Percentiles rank a stretch among this genome's conserved stretches.
Conservation (phyloP, 1,140 invertebrate species). For the Physella acuta region DNA sequence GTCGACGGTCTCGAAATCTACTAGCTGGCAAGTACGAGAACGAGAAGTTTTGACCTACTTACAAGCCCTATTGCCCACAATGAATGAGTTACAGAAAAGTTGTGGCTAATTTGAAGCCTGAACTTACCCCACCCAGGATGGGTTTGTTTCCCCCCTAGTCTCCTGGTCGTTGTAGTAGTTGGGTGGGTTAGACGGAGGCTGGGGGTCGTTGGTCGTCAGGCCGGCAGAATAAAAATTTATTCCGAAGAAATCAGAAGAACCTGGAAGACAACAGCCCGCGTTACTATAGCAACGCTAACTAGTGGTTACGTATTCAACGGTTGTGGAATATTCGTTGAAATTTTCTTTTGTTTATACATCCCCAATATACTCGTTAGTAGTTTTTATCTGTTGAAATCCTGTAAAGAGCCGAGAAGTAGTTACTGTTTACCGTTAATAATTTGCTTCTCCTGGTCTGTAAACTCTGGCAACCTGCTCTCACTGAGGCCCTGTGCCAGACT, state of each 20-base stretch:
- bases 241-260: slow-evolving; percentile 50
- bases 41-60: no score
- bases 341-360: no score
- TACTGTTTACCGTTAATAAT: slow-evolving; percentile 37
- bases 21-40: no score
- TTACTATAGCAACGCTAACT: no score
- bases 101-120: slow-evolving; percentile 40
- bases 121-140: slow-evolving; percentile 37
- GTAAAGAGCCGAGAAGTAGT: no score
- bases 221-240: slow-evolving; percentile 53
- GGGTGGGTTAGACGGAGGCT: slow-evolving; percentile 28
- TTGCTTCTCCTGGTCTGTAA: slow-evolving; percentile 38
- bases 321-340: no score
- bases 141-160: slow-evolving; percentile 30
- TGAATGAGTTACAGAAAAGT: slow-evolving; percentile 61
- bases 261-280: slow-evolving; percentile 30
- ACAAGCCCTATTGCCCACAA: no score
- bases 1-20: no score
- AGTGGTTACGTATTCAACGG: no score
- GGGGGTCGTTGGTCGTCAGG: slow-evolving; percentile 30
- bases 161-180: slow-evolving; percentile 36
- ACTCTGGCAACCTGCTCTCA: slow-evolving; percentile 38
- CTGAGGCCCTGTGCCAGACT: slow-evolving; percentile 32
- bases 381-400: no score
- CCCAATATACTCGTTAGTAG: no score